Conservation (phyloP, 2,113 vertebrate genomes). For the Tretioscincus oriximinensis region DNA sequence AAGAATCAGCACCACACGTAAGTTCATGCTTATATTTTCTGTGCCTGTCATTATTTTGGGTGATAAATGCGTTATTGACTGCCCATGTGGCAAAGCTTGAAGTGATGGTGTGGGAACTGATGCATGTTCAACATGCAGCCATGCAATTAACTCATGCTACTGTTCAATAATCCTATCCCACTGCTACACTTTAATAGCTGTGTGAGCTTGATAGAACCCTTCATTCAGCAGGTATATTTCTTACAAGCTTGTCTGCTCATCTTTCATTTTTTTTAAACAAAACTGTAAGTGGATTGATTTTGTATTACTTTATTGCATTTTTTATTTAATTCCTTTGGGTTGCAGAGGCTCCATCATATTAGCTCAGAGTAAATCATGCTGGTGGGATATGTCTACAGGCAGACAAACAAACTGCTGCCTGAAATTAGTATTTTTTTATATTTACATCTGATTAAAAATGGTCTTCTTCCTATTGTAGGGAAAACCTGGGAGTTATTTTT, state of each 20-base stretch:
- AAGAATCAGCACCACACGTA: slow-evolving; percentile 57
- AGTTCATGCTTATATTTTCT: slow-evolving; percentile 60
- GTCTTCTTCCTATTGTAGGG: no score
- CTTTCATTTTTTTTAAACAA: slow-evolving; percentile 99
- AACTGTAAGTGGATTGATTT: slow-evolving; percentile 99
- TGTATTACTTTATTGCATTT: slow-evolving; percentile 97
- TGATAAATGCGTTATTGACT: slow-evolving; percentile 52
- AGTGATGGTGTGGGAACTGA: slow-evolving; percentile 65
- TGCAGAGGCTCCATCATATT: slow-evolving; percentile 78
- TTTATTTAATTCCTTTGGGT: slow-evolving; percentile 94
- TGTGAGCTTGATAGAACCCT: slow-evolving; percentile 65
- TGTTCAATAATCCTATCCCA: slow-evolving; percentile 58
- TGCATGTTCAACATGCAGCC: slow-evolving; percentile 55
- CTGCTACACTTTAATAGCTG: slow-evolving; percentile 56
- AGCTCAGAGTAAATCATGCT: slow-evolving; percentile 75
- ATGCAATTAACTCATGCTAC: slow-evolving; percentile 58
- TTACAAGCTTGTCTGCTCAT: slow-evolving; percentile 85
- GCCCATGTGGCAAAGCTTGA: slow-evolving; percentile 65
- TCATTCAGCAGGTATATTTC: slow-evolving; percentile 82
- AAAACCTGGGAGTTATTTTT: no score
- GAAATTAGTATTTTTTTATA: no score
- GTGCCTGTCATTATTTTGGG: slow-evolving; percentile 54
- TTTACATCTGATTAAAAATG: no score
- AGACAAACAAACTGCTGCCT: slow-evolving; percentile 51
- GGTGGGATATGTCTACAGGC: slow-evolving; percentile 71